phyloP scores from a whole-genome alignment of 2,797 vertebrate species.

The Sciaenops ocellatus region DNA sequence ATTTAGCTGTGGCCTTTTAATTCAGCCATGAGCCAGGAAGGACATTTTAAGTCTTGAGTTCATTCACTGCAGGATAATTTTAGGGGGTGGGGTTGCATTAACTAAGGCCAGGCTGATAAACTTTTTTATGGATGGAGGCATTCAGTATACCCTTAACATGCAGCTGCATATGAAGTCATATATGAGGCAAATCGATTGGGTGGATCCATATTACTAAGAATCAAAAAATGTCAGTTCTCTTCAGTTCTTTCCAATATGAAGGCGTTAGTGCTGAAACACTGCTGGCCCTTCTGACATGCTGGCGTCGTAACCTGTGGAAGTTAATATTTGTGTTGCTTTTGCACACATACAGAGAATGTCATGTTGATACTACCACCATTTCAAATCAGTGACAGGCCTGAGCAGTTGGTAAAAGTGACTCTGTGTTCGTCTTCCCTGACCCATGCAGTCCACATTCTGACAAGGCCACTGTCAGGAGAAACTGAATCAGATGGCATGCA shows the following conservation, averaged over 20 bases:
- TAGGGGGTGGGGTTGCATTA: constrained; percentile 16
- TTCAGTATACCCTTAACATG: constrained; percentile 3
- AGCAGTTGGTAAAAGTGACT: constrained; percentile 41
- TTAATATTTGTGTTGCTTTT: constrained; percentile 63
- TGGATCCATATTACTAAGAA: constrained; percentile 15
- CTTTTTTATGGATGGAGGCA: constrained; percentile 5
- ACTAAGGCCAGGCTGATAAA: constrained; percentile 26
- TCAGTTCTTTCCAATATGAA: neutral
- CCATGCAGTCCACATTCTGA: constrained; percentile 36
- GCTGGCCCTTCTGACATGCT: constrained; percentile 3
- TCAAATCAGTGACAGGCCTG: constrained; percentile 34
- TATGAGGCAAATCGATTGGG: constrained; percentile 24
- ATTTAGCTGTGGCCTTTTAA: constrained; percentile 49
- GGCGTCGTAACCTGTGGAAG: constrained; percentile 29
- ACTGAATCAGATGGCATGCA: constrained; percentile 35
- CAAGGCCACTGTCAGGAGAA: constrained; percentile 62
- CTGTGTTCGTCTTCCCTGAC: constrained; percentile 47
- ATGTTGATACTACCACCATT: constrained; percentile 71
- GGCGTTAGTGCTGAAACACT: neutral
- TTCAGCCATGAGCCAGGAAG: constrained; percentile 25
- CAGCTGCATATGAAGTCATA: constrained; percentile 42
- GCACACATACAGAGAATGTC: constrained; percentile 66
- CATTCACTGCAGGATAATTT: constrained; percentile 42
- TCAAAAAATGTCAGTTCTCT: constrained; percentile 13
- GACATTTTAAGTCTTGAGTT: constrained; percentile 36